A percentile compares a stretch with the other conserved stretches of the same genome.
Conservation (phyloP, 2,888 invertebrate species). For the Leistus spinibarbis region DNA sequence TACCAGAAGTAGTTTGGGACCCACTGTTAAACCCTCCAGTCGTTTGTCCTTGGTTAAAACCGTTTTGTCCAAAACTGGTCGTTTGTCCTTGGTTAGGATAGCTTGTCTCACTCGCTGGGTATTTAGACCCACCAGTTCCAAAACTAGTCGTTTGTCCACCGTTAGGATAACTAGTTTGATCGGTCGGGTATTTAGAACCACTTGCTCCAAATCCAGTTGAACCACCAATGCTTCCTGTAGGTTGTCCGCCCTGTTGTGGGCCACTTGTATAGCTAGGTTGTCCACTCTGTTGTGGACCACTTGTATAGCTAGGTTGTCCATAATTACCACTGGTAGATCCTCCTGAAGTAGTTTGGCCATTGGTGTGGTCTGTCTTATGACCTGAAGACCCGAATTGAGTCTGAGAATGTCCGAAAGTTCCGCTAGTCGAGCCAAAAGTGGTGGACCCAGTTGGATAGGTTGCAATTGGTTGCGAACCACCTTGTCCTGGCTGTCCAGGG, state of each 20-base stretch:
- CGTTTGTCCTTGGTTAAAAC: conserved; percentile 1
- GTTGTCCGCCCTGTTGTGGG: background rate
- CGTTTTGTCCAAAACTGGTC: background rate
- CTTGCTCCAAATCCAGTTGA: conserved; percentile 5
- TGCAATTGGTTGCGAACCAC: conserved; percentile 11
- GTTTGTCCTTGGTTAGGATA: background rate
- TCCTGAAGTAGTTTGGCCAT: background rate
- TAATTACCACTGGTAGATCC: conserved; percentile 1
- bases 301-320: conserved; percentile 1
- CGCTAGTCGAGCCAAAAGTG: background rate
- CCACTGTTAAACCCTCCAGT: conserved; percentile 5
- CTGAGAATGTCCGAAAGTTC: conserved; percentile 3
- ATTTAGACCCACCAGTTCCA: conserved; percentile 3
- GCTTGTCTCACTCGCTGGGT: background rate
- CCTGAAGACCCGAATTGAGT: background rate
- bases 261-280: conserved; percentile 3
- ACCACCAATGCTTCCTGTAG: background rate
- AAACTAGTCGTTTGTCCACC: background rate
- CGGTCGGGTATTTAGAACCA: background rate
- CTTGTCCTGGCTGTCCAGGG: conserved; percentile 20
- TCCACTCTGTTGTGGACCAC: conserved; percentile 6
- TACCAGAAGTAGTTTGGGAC: background rate
- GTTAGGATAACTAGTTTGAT: background rate
- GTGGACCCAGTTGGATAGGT: background rate
- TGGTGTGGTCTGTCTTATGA: background rate